A percentile compares a stretch with the other conserved stretches of the same genome.
Evolutionary conservation across 2,113 vertebrate genomes (phyloP).

Genomic region (Triplophysa dalaica): DNA sequence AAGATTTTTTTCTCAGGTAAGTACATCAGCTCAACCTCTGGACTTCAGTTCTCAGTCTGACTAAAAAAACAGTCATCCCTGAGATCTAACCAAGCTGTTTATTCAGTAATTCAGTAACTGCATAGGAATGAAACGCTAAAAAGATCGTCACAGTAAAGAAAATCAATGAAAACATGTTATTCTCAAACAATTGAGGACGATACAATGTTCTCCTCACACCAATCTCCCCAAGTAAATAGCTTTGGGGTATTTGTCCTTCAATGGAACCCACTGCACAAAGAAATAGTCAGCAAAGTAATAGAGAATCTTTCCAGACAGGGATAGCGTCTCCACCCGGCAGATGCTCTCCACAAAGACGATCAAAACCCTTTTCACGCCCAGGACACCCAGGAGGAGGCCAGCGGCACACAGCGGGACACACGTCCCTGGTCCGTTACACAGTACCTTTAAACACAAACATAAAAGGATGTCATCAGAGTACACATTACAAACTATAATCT

Average conservation of each 20-base stretch:
- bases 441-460: slow-evolving; percentile 77
- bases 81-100: neutral
- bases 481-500: too few species aligned
- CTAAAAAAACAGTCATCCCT: neutral
- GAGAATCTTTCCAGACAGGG: slow-evolving; percentile 88
- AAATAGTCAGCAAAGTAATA: slow-evolving; percentile 87
- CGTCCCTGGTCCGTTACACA: slow-evolving; percentile 96
- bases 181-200: neutral
- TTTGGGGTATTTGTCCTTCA: slow-evolving; percentile 87
- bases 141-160: neutral
- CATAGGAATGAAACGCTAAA: neutral
- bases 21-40: neutral
- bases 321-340: slow-evolving; percentile 90
- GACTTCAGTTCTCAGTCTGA: neutral
- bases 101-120: neutral
- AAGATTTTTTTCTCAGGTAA: neutral
- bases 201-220: slow-evolving; percentile 69
- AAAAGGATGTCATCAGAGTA: neutral
- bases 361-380: slow-evolving; percentile 85
- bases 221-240: slow-evolving; percentile 88
- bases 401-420: slow-evolving; percentile 87
- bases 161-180: neutral
- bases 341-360: slow-evolving; percentile 93
- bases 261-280: slow-evolving; percentile 89
- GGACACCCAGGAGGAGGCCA: slow-evolving; percentile 82